A percentile compares a stretch with the other conserved stretches of the same genome.
Evolutionary conservation across 2,888 invertebrate species (phyloP).

Genomic region (Perdita meconis): DNA sequence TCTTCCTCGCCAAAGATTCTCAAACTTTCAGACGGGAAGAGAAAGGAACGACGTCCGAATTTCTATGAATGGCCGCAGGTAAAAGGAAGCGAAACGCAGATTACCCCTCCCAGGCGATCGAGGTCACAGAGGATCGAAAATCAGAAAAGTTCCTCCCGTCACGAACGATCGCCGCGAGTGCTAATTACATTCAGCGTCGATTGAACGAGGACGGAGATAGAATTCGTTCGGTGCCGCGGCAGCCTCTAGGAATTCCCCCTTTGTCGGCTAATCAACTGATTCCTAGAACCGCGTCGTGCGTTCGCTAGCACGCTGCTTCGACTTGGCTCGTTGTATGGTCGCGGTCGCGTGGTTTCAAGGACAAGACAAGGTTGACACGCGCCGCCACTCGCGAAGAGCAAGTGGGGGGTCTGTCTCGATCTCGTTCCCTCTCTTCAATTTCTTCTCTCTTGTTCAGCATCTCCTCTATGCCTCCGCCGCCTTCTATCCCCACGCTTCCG

Average conservation of each 20-base stretch:
- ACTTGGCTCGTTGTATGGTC: slow-evolving; percentile 75
- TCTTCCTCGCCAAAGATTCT: too few species aligned
- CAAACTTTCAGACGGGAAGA: too few species aligned
- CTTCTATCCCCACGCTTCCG: slow-evolving; percentile 32
- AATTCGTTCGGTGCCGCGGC: slow-evolving; percentile 15
- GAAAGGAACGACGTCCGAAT: too few species aligned
- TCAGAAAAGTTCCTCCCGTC: slow-evolving; percentile 10
- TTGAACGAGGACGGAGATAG: slow-evolving; percentile 13
- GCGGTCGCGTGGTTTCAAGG: slow-evolving; percentile 84
- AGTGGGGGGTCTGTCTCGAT: slow-evolving; percentile 67
- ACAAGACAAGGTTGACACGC: slow-evolving; percentile 84
- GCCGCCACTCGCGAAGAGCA: slow-evolving; percentile 76
- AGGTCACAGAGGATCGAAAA: not conserved
- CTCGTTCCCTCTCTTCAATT: slow-evolving; percentile 35
- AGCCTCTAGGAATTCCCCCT: slow-evolving; percentile 56
- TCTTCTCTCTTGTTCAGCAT: slow-evolving; percentile 44
- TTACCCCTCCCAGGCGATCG: not conserved
- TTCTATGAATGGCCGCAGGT: too few species aligned
- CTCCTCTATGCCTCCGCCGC: slow-evolving; percentile 35
- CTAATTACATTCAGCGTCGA: slow-evolving; percentile 21
- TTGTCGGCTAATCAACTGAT: slow-evolving; percentile 70
- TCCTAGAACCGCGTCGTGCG: slow-evolving; percentile 63
- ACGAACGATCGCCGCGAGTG: slow-evolving; percentile 3
- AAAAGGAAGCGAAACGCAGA: not conserved
- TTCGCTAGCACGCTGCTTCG: slow-evolving; percentile 58